Evolutionary conservation across 2,888 invertebrate species (phyloP), one percentile per base, ranked within the genome.

Genomic region (Thecophora atra): DNA sequence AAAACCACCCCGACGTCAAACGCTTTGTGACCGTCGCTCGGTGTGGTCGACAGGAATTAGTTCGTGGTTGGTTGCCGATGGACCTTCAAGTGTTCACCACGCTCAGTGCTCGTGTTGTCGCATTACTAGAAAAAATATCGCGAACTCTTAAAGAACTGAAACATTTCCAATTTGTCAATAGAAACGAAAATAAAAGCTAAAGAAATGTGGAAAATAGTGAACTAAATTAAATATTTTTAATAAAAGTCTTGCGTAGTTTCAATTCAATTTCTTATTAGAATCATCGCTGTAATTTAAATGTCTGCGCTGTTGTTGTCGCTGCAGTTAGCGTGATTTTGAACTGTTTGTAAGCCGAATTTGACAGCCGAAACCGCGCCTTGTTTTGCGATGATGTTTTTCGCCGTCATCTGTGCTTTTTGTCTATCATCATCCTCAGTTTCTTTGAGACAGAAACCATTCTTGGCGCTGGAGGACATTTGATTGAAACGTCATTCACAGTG

Each of bases 11-110:
- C 83, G 78, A 81, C 63, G 69, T 75, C 47, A 84, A 84, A 83
- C 81, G 81, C 80, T 82, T 80, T 85, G 81, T 79, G 80, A 80
- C 83, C 80, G 78, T 86, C 84, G 84, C 81, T 81, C 83, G 82
- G 80, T 81, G 80, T 81, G 84, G 85, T 85, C 83, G 82, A 63
- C 70, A 19, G 37, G 52, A 70, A 7, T 68, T 15, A 56, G 37
- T 67, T 37, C 24, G n/a, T 67, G 21, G 21, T 5, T 28, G 54
- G 11, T 21, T 19, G 21, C 21, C 8, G 21, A 54, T n/a, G 15
- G n/a, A n/a, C n/a, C 21, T 42, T 63, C 2, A 54, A n/a, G 58
- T 44, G 15, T 47, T 47, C 17, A 37, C 24, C 44, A 37, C 37
- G 58, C n/a, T 56, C 26, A n/a, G 17, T 47, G 47, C 13, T n/a